A percentile compares a stretch with the other conserved stretches of the same genome.
Evolutionary conservation across 2,888 invertebrate genomes (phyloP).

Genomic region (Pycnomerus fuliginosus): DNA sequence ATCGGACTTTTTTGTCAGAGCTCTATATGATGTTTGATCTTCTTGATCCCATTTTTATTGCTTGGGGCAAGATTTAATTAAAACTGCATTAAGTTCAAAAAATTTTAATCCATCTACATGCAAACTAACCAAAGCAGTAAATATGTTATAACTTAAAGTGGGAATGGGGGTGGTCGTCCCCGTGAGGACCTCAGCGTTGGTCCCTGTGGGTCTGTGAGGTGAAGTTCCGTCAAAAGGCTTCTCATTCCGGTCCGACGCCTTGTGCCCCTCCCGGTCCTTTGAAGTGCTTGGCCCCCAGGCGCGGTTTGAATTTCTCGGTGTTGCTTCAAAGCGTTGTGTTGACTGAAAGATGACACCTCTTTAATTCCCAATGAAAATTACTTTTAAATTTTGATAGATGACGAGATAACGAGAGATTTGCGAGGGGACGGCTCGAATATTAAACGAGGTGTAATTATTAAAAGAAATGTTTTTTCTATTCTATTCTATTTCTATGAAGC

Average conservation of each 20-base stretch:
- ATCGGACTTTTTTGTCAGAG: slow-evolving; percentile 25
- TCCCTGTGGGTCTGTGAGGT: slow-evolving; percentile 24
- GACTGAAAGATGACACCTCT: slow-evolving; percentile 51
- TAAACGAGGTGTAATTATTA: slow-evolving; percentile 13
- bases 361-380: slow-evolving; percentile 52
- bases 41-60: too few relatives aligned
- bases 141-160: slow-evolving; percentile 44
- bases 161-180: slow-evolving; percentile 25
- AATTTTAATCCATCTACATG: slow-evolving; percentile 24
- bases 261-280: slow-evolving; percentile 42
- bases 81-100: not conserved
- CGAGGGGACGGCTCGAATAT: slow-evolving; percentile 19
- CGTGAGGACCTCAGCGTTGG: slow-evolving; percentile 22
- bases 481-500: too few relatives aligned
- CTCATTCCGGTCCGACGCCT: slow-evolving; percentile 49
- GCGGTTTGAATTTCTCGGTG: slow-evolving; percentile 44
- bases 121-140: slow-evolving; percentile 34
- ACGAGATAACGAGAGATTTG: slow-evolving; percentile 36
- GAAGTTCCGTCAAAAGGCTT: slow-evolving; percentile 44
- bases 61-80: not conserved
- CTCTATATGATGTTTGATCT: not conserved
- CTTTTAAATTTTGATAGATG: slow-evolving; percentile 50
- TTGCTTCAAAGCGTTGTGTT: slow-evolving; percentile 43
- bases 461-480: slow-evolving; percentile 10
- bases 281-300: slow-evolving; percentile 44